Conservation (phyloP, 2,113 vertebrate genomes). For the Procavia capensis region DNA sequence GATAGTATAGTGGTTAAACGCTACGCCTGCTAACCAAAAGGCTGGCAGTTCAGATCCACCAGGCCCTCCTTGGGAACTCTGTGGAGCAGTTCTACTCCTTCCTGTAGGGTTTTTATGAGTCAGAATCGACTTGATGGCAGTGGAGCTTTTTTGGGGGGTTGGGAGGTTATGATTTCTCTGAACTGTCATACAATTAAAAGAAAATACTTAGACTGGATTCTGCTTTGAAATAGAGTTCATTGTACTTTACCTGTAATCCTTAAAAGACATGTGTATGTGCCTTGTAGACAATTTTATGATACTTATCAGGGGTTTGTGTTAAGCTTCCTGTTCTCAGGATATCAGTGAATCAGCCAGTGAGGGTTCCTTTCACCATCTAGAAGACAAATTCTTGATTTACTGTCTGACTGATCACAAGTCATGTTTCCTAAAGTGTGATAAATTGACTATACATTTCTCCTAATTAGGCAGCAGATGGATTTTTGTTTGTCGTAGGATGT, state of each 20-base stretch:
- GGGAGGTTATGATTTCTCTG: neutral
- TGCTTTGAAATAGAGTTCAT: slow-evolving; percentile 1
- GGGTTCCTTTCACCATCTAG: neutral
- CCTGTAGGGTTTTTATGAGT: too few species aligned
- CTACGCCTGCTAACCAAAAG: too few species aligned
- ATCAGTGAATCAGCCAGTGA: neutral
- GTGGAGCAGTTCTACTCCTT: too few species aligned
- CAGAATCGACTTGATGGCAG: too few species aligned
- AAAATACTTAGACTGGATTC: neutral
- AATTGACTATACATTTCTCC: slow-evolving; percentile 76
- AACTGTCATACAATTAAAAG: neutral
- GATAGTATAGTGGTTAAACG: too few species aligned
- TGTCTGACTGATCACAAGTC: slow-evolving; percentile 39
- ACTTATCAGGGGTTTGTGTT: neutral
- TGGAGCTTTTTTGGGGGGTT: too few species aligned
- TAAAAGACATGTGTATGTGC: neutral
- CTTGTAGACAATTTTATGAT: neutral
- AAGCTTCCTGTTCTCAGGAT: neutral
- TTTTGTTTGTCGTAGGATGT: slow-evolving; percentile 99
- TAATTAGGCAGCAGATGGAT: slow-evolving; percentile 96
- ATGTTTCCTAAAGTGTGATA: slow-evolving; percentile 65
- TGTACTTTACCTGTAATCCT: neutral
- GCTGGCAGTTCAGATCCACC: too few species aligned
- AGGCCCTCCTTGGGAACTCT: too few species aligned
- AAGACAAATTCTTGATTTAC: slow-evolving; percentile 46